phyloP scores from a whole-genome alignment of 2,888 invertebrate species.

The Adelphocoris suturalis region DNA sequence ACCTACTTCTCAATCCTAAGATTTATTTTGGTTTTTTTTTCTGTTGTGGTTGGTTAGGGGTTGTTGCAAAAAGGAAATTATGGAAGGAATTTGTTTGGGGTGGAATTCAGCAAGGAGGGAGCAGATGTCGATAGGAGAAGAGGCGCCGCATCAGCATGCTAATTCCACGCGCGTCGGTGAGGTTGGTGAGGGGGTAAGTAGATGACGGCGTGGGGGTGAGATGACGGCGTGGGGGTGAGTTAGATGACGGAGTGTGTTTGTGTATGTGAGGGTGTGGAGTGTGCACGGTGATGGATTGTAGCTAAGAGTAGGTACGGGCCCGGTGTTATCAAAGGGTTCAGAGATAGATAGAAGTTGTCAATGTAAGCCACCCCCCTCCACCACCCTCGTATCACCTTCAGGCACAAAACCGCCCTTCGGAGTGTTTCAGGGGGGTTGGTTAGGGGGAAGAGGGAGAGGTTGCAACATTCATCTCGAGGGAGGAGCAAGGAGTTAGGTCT shows the following conservation, averaged over 20 bases:
- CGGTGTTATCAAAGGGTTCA: conserved; percentile 73
- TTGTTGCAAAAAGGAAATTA: too few relatives aligned
- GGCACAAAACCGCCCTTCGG: conserved; percentile 73
- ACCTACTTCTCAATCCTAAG: too few relatives aligned
- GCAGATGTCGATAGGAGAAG: conserved; percentile 15
- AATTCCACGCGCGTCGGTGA: conserved; percentile 31
- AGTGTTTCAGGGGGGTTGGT: neutral
- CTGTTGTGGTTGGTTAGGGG: too few relatives aligned
- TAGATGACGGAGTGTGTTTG: conserved; percentile 37
- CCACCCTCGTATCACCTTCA: conserved; percentile 12
- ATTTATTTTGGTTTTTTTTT: too few relatives aligned
- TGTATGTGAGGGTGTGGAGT: neutral
- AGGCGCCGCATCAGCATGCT: conserved; percentile 56
- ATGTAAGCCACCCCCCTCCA: conserved; percentile 71
- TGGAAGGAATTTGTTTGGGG: neutral
- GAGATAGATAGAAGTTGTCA: conserved; percentile 75
- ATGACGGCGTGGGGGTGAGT: neutral
- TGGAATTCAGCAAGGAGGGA: neutral
- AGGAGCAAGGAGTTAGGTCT: conserved; percentile 11
- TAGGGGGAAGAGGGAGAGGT: neutral
- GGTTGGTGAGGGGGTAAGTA: neutral
- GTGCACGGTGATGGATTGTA: conserved; percentile 60
- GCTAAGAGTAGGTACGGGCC: conserved; percentile 55
- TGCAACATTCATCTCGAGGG: conserved; percentile 64
- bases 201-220: neutral